phyloP scores from a whole-genome alignment of 2,888 invertebrate species.

The Scaptomyza tumidula region DNA sequence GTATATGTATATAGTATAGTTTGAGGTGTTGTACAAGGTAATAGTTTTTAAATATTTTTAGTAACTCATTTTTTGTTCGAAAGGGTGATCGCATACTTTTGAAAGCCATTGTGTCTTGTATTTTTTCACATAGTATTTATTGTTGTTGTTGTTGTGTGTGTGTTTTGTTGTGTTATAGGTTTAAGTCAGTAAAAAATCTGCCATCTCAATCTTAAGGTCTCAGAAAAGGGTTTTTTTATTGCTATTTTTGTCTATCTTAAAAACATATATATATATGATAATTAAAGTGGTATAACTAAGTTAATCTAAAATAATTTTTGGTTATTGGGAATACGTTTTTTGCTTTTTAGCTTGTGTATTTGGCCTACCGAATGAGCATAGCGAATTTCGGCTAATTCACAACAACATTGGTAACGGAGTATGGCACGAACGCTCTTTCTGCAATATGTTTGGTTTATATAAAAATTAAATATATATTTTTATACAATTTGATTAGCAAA shows the following conservation, averaged over 20 bases:
- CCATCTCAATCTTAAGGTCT: conserved; percentile 45
- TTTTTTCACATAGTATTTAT: conserved; percentile 32
- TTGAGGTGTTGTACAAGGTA: conserved; percentile 40
- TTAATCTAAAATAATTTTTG: conserved; percentile 36
- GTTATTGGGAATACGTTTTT: conserved; percentile 48
- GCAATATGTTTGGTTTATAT: conserved; percentile 82
- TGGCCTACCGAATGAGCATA: conserved; percentile 85
- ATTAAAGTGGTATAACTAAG: conserved; percentile 25
- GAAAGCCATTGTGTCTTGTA: conserved; percentile 61
- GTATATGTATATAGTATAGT: conserved; percentile 2
- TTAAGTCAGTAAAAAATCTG: conserved; percentile 74
- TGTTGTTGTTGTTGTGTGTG: conserved; percentile 31
- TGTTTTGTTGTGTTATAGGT: conserved; percentile 30
- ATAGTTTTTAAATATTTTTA: conserved; percentile 16
- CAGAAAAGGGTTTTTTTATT: conserved; percentile 12
- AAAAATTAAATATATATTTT: conserved; percentile 69
- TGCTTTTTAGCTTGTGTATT: conserved; percentile 71
- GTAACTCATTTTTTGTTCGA: conserved; percentile 17
- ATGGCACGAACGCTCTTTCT: conserved; percentile 85
- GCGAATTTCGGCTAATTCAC: conserved; percentile 85
- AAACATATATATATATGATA: conserved; percentile 24
- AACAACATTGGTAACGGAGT: conserved; percentile 85
- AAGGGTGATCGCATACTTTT: conserved; percentile 67
- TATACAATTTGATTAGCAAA: conserved; percentile 47
- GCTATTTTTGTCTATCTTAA: conserved; percentile 28